Evolutionary conservation across 2,797 vertebrate species (phyloP), one percentile per base, ranked within the genome.

Genomic region (Acrocephalus scirpaceus): DNA sequence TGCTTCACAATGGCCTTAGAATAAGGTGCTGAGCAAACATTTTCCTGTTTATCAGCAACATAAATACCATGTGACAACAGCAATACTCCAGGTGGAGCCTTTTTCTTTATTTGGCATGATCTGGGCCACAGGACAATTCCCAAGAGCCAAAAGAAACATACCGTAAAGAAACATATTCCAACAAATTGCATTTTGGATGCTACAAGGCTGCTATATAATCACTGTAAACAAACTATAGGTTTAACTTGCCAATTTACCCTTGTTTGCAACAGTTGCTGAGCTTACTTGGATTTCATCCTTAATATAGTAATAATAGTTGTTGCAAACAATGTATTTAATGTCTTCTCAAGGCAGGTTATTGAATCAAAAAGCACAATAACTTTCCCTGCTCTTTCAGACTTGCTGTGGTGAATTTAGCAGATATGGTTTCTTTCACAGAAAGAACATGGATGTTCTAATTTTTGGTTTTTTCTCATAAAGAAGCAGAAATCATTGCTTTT

Each of bases 401-500:
- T 77, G 23, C 16, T 12, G 32, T 62, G 30, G 18, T 64, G 36
- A 69, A 61, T 61, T 89, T 76, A 87, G 27, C 51, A 64, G 76
- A 22, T 32, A 23, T 0, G 1, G 2, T 42, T 91, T 82, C 38
- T 74, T 58, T 47, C 53, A 34, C 0, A 0, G 44, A 54, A 45
- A 23, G 29, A 64, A 23, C 6, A 29, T 2, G 13, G 61, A 44
- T 54, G 3, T 30, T 66, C 67, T 23, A 9, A 9, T 9, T 57
- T 86, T 81, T 69, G 58, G 11, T 3, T 53, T 90, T 85, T 88
- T 61, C 62, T 65, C 20, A 7, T 56, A 65, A 80, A 81, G 30
- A 80, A 22, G 27, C 22, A 62, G 38, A 77, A 95, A 44, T 80
- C 4, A 26, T 17, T 30, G 38, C 47, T 71, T 58, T 44, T 44